phyloP scores from a whole-genome alignment of 2,797 vertebrate species.

The Eospalax fontanierii region DNA sequence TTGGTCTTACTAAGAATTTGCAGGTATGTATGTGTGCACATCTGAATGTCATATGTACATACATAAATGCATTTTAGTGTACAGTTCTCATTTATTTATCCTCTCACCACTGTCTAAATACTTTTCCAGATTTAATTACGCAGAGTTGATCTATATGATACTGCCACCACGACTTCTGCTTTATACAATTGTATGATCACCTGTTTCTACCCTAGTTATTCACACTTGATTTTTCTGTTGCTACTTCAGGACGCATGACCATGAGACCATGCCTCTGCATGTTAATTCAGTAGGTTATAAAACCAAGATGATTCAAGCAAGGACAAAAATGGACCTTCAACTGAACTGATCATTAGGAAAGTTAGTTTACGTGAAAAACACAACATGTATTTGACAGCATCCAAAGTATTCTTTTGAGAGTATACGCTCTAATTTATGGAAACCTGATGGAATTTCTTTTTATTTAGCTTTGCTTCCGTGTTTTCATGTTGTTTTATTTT shows the following conservation, averaged over 20 bases:
- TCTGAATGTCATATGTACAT: background rate
- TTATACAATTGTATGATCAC: background rate
- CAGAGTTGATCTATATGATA: slow-evolving; percentile 10
- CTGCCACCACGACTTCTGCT: background rate
- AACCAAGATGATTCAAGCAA: background rate
- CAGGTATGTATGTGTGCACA: background rate
- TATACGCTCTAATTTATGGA: background rate
- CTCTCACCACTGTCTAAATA: slow-evolving; percentile 13
- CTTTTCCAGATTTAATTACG: background rate
- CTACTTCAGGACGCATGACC: background rate
- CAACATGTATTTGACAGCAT: background rate
- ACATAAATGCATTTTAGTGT: background rate
- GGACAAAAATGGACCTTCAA: background rate
- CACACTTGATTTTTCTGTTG: slow-evolving; percentile 4
- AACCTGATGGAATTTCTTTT: slow-evolving; percentile 5
- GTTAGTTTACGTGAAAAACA: background rate
- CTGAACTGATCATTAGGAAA: background rate
- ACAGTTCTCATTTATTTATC: slow-evolving; percentile 20
- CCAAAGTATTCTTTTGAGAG: background rate
- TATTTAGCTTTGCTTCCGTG: background rate
- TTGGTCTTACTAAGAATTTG: background rate
- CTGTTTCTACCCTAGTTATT: background rate
- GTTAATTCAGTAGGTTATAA: slow-evolving; percentile 3
- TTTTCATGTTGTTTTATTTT: background rate
- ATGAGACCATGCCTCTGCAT: background rate